Base-by-base conservation (phyloP, 2,888 invertebrate genomes). In the Noctua comes region DNA sequence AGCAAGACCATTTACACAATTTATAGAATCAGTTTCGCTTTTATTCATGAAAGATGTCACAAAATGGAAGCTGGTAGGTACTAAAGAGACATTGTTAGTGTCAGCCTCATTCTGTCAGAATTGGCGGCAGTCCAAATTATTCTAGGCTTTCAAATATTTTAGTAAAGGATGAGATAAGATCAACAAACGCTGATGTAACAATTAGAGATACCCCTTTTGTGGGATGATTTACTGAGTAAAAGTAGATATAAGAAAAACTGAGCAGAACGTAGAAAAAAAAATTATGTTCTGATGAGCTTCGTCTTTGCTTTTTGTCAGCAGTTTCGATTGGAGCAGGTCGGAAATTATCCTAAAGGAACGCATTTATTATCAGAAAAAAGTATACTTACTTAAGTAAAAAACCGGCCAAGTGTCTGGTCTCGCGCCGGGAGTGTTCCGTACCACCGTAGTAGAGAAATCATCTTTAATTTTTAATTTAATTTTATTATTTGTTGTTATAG, bases 61-160 rank as follows among this genome's bases (percentile, higher is more conserved):
- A 21, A 48, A 46, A 31, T 2, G 54, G 24, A 24, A 11, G 24
- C 4, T 64, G 10, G 10, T 21, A 64, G 64, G 21, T 36, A 36
- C 36, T 62, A 18, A 10, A 10, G 5, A 64, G 64, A 36, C 64
- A 64, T 64, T 36, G 64, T 24, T 36, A 36, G 40, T 40, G 40
- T 65, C 65, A 65, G 11, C 40, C 40, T 27, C 62, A 62, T 62
- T 64, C 57, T n/a, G 57, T n/a, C 57, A n/a, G n/a, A 13, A 64
- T 64, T 64, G 64, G 64, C 64, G 13, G 40, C 65, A 65, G 0
- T 65, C 40, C 24, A 36, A 65, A 65, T 65, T 65, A 24, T 65
- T 65, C 24, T 40, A 65, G 65, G 65, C 13, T 24, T 40, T 65
- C 13, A 24, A 65, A 40, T 65, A 40, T 40, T 65, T 65, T 13